phyloP scores from a whole-genome alignment of 1,140 invertebrate species.

The Megalonaias nervosa region DNA sequence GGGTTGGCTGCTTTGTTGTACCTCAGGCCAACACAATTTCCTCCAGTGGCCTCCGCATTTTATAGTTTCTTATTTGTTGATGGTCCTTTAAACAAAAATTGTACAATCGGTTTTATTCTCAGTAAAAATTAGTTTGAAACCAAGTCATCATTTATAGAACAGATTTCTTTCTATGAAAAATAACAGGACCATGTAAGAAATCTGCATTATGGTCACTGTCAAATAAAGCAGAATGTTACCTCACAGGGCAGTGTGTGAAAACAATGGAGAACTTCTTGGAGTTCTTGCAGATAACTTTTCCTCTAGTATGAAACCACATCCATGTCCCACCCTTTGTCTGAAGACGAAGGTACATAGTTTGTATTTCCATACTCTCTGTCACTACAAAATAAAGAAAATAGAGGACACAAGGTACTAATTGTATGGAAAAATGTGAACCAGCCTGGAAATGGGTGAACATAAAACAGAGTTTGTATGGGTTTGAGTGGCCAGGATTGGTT shows the following conservation, averaged over 20 bases:
- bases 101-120: neutral
- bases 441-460: too few relatives aligned
- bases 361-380: constrained; percentile 53
- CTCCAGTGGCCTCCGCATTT: too few relatives aligned
- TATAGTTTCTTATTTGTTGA: neutral
- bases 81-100: neutral
- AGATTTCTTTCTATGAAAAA: neutral
- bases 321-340: constrained; percentile 44
- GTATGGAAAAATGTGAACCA: too few relatives aligned
- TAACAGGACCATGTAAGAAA: too few relatives aligned
- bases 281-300: constrained; percentile 60
- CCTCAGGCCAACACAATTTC: too few relatives aligned
- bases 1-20: too few relatives aligned
- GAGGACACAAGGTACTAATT: neutral
- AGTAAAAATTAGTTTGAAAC: neutral
- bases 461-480: too few relatives aligned
- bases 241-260: constrained; percentile 62
- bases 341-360: constrained; percentile 58
- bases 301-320: constrained; percentile 56
- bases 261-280: constrained; percentile 64
- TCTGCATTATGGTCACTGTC: neutral
- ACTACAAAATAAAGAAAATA: constrained; percentile 43
- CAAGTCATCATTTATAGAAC: neutral
- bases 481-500: too few relatives aligned
- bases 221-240: constrained; percentile 33